Percentiles rank a stretch among this genome's conserved stretches.
These are phyloP conservation scores for Parazoanthus darwini DNA, from an alignment of 92 coral and sea anemone species.

Conservation along the genomic window DNA sequence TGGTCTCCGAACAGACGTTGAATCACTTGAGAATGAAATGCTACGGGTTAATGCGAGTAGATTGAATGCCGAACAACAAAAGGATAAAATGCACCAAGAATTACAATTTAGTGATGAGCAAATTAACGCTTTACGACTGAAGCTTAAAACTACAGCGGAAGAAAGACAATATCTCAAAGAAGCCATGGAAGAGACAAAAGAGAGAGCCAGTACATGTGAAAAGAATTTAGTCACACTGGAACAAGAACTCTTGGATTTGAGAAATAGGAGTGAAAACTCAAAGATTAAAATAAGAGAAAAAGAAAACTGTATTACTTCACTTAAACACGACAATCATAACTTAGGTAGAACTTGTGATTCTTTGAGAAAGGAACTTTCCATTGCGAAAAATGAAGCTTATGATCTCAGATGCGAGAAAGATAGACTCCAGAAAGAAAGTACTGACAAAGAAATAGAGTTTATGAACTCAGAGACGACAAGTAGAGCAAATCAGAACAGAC, in stretches of 20 bases:
- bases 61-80: slow-evolving; percentile 73
- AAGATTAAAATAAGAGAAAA: slow-evolving; percentile 75
- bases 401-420: slow-evolving; percentile 78
- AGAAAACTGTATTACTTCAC: slow-evolving; percentile 61
- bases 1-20: slow-evolving; percentile 80
- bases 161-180: slow-evolving; percentile 59
- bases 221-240: slow-evolving; percentile 53
- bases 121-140: slow-evolving; percentile 57
- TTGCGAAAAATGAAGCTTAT: slow-evolving; percentile 70
- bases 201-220: slow-evolving; percentile 52
- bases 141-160: slow-evolving; percentile 56
- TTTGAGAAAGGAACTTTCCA: slow-evolving; percentile 65
- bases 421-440: slow-evolving; percentile 73
- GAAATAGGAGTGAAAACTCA: slow-evolving; percentile 67
- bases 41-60: slow-evolving; percentile 76
- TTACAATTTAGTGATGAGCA: slow-evolving; percentile 73
- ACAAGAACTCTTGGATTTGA: slow-evolving; percentile 66
- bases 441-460: slow-evolving; percentile 79
- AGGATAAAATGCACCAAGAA: slow-evolving; percentile 66
- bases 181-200: slow-evolving; percentile 51
- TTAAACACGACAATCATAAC: slow-evolving; percentile 60
- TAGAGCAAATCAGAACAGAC: slow-evolving; percentile 56
- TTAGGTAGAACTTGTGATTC: slow-evolving; percentile 58
- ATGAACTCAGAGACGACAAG: slow-evolving; percentile 66
- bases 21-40: slow-evolving; percentile 80